Evolutionary conservation across 2,888 invertebrate genomes (phyloP).

Genomic region (Kryphioiulus occultus): DNA sequence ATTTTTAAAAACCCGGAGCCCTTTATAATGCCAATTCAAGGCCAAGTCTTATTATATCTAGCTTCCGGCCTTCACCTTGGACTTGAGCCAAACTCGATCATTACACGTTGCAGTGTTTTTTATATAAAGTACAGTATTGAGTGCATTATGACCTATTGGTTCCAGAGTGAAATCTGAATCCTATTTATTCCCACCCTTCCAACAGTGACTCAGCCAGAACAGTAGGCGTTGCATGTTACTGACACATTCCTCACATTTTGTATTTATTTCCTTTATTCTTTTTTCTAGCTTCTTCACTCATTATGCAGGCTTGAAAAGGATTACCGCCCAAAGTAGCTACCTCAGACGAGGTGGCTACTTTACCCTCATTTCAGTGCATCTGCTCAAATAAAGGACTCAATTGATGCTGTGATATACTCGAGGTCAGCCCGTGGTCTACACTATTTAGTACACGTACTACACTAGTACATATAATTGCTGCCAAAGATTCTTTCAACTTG

Average conservation of each 20-base stretch:
- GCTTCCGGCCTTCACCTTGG: not conserved
- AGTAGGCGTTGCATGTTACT: not conserved
- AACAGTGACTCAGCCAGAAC: not conserved
- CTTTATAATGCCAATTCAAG: too few species aligned
- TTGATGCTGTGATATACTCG: not conserved
- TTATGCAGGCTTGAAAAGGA: conserved; percentile 6
- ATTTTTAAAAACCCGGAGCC: too few species aligned
- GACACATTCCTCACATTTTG: not conserved
- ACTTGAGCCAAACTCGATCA: too few species aligned
- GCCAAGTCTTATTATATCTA: not conserved
- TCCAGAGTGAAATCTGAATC: too few species aligned
- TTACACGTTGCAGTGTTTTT: too few species aligned
- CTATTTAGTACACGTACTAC: not conserved
- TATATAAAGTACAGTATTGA: too few species aligned
- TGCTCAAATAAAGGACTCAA: not conserved
- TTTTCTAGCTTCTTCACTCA: not conserved
- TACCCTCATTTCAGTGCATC: not conserved
- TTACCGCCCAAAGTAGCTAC: not conserved
- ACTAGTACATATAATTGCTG: not conserved
- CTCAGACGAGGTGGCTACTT: not conserved
- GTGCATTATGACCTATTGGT: too few species aligned
- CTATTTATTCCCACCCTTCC: not conserved
- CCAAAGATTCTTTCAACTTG: not conserved
- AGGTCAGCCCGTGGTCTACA: not conserved
- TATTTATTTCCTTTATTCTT: not conserved